Conservation (phyloP, 2,113 vertebrate species). For the Guaruba guarouba region DNA sequence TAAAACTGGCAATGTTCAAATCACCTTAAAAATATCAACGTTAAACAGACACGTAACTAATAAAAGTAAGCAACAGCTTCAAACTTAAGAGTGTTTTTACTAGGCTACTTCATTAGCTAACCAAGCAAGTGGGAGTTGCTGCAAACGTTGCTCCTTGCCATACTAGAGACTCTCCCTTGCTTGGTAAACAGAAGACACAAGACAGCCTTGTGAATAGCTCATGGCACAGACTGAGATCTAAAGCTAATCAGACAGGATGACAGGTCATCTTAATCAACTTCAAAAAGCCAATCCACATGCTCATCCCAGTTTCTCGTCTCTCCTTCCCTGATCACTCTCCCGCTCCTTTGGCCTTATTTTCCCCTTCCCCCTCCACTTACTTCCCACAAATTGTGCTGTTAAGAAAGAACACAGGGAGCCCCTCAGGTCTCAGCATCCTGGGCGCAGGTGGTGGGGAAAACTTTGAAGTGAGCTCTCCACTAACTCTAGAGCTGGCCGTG, state of each 20-base stretch:
- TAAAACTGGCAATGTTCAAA: background rate
- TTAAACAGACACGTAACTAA: background rate
- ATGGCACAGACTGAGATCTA: slow-evolving; percentile 35
- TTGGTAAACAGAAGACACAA: slow-evolving; percentile 41
- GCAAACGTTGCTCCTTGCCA: slow-evolving; percentile 16
- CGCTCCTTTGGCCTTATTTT: background rate
- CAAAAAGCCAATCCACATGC: slow-evolving; percentile 57
- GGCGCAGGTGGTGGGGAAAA: slow-evolving; percentile 77
- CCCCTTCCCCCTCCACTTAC: background rate
- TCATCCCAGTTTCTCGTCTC: slow-evolving; percentile 14
- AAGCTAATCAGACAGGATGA: slow-evolving; percentile 43
- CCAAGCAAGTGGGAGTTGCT: slow-evolving; percentile 24
- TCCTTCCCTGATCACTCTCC: background rate
- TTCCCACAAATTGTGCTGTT: slow-evolving; percentile 8
- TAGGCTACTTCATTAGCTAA: slow-evolving; percentile 60
- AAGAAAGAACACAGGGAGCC: slow-evolving; percentile 34
- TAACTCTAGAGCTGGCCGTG: slow-evolving; percentile 68
- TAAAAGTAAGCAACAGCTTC: slow-evolving; percentile 17
- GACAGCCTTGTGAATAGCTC: slow-evolving; percentile 44
- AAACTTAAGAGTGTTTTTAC: slow-evolving; percentile 48
- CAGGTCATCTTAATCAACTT: slow-evolving; percentile 67
- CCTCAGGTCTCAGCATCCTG: slow-evolving; percentile 57
- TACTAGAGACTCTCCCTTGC: slow-evolving; percentile 2
- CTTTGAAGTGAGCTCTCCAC: slow-evolving; percentile 76
- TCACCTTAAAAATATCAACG: background rate